Percentiles rank a stretch among this genome's conserved stretches.
Evolutionary conservation across 2,888 invertebrate genomes (phyloP).

Genomic region (Sinhomidia bicolor): DNA sequence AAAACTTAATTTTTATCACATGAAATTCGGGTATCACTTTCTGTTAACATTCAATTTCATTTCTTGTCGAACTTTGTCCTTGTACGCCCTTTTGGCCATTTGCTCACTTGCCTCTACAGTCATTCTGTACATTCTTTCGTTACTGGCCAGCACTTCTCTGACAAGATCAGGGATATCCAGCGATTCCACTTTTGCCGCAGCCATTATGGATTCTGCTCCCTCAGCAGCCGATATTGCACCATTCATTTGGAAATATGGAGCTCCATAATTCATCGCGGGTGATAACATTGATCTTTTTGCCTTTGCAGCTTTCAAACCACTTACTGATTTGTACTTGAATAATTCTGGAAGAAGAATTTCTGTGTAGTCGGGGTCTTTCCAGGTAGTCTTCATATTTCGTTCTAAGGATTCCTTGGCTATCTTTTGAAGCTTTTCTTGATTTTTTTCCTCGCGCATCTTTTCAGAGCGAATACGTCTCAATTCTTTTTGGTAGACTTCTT

Average conservation of each 20-base stretch:
- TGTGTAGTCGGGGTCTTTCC: slow-evolving; percentile 55
- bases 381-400: slow-evolving; percentile 38
- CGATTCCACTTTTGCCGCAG: slow-evolving; percentile 38
- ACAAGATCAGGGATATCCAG: slow-evolving; percentile 71
- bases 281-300: slow-evolving; percentile 22
- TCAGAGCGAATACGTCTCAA: slow-evolving; percentile 51
- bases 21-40: too few species aligned
- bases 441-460: slow-evolving; percentile 49
- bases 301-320: slow-evolving; percentile 58
- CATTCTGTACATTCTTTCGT: slow-evolving; percentile 71
- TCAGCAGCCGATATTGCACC: slow-evolving; percentile 52
- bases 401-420: slow-evolving; percentile 49
- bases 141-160: slow-evolving; percentile 71
- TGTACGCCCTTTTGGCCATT: slow-evolving; percentile 64
- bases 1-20: neutral
- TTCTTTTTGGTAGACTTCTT: slow-evolving; percentile 72
- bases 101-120: slow-evolving; percentile 66
- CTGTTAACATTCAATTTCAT: too few species aligned
- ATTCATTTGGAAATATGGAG: slow-evolving; percentile 63
- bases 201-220: slow-evolving; percentile 30
- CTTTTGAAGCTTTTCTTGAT: slow-evolving; percentile 7
- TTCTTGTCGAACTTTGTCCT: slow-evolving; percentile 43
- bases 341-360: slow-evolving; percentile 67
- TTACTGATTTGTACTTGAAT: slow-evolving; percentile 63
- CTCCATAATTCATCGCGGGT: slow-evolving; percentile 59